These are phyloP conservation scores for Gouania willdenowi DNA, from an alignment of 2,797 vertebrate genomes.

Conservation along the genomic window DNA sequence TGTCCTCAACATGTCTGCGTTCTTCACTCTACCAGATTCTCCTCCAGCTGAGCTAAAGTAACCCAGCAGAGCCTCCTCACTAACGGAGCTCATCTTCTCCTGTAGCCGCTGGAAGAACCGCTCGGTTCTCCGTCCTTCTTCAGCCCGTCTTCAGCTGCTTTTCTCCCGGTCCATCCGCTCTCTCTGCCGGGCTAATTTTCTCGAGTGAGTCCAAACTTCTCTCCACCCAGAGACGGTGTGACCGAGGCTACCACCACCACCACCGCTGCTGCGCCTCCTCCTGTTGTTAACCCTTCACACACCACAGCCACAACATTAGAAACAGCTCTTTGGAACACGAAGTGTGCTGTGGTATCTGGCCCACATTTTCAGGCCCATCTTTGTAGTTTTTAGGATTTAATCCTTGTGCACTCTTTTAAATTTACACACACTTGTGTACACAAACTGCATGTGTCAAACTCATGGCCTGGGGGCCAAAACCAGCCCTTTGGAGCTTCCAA, in stretches of 20 bases:
- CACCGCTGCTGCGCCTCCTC: constrained; percentile 58
- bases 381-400: no score
- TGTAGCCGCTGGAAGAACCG: no score
- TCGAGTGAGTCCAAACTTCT: constrained; percentile 55
- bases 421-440: no score
- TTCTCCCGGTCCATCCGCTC: constrained; percentile 15
- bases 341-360: no score
- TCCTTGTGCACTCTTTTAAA: no score
- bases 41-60: constrained; percentile 71
- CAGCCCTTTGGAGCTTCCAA: no score
- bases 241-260: no score
- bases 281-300: constrained; percentile 70
- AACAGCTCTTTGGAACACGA: no score
- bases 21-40: constrained; percentile 66
- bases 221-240: constrained; percentile 71
- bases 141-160: not conserved
- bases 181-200: constrained; percentile 57
- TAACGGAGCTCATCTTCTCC: constrained; percentile 75
- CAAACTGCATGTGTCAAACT: no score
- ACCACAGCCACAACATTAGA: no score
- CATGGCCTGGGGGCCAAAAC: no score
- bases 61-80: constrained; percentile 74
- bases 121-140: not conserved
- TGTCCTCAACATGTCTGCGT: constrained; percentile 72
- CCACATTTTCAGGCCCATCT: no score